Evolutionary conservation across 2,797 vertebrate species (phyloP).

Genomic region (Muscicapa striata): DNA sequence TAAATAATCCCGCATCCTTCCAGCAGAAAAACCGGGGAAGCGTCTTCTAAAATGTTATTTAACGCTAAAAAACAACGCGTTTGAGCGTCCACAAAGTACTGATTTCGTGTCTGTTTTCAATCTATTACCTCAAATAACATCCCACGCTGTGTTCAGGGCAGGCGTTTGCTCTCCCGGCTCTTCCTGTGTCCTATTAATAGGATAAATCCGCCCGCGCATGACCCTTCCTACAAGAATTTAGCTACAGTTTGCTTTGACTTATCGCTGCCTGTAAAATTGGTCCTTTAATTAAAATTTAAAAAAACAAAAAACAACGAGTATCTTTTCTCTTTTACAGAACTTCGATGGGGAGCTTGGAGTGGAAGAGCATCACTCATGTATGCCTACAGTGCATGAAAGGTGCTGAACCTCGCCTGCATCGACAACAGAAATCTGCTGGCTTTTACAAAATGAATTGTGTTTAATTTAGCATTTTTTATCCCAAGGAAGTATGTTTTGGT

Average conservation of each 20-base stretch:
- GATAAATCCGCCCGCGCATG: background rate
- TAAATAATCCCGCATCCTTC: background rate
- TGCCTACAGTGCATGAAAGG: background rate
- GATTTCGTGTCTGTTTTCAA: background rate
- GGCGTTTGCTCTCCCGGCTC: background rate
- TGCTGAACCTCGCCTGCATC: background rate
- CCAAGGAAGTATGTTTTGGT: background rate
- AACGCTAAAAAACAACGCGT: background rate
- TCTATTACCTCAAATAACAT: background rate
- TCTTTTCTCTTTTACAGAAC: background rate
- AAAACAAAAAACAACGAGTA: background rate
- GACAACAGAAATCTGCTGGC: background rate
- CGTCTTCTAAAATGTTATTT: background rate
- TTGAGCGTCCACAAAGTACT: background rate
- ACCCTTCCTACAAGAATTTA: background rate
- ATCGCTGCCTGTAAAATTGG: background rate
- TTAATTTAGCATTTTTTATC: background rate
- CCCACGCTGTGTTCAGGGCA: background rate
- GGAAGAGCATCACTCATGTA: fast-evolving
- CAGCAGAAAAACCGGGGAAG: background rate
- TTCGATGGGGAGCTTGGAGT: background rate
- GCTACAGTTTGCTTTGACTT: background rate
- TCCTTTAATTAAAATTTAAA: background rate
- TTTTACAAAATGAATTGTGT: background rate
- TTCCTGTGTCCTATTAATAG: slow-evolving; percentile 20